A percentile compares a stretch with the other conserved stretches of the same genome.
Evolutionary conservation across 2,113 vertebrate species (phyloP).

Genomic region (Antechinus stuartii): DNA sequence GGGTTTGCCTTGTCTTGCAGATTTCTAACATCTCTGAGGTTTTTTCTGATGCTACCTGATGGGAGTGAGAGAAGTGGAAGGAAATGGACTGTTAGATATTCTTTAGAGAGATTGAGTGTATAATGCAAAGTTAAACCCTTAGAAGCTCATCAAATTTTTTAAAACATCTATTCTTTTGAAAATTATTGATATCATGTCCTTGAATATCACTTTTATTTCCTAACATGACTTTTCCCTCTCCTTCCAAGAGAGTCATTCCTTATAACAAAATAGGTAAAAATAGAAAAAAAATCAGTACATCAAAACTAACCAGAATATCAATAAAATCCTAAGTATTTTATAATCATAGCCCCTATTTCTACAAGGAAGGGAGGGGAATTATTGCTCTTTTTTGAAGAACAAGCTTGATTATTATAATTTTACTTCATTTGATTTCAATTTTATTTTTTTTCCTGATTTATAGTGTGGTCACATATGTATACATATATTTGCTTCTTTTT

Average conservation of each 20-base stretch:
- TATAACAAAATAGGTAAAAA: too few relatives aligned
- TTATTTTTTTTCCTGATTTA: background rate
- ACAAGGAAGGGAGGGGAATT: too few relatives aligned
- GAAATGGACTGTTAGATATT: background rate
- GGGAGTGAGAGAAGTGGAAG: background rate
- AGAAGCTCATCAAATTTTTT: background rate
- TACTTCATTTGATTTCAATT: background rate
- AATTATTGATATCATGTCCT: background rate
- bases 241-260: too few relatives aligned
- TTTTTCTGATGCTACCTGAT: background rate
- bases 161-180: background rate
- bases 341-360: too few relatives aligned
- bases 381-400: too few relatives aligned
- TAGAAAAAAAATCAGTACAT: too few relatives aligned
- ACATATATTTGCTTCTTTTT: background rate
- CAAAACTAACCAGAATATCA: too few relatives aligned
- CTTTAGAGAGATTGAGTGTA: background rate
- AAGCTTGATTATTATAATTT: too few relatives aligned
- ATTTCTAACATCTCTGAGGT: background rate
- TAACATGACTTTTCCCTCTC: background rate
- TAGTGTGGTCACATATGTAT: background rate
- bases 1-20: background rate
- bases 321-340: too few relatives aligned
- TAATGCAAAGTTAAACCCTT: background rate
- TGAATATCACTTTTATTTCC: background rate